phyloP scores from a whole-genome alignment of 2,113 vertebrate genomes.

The Channa argus region DNA sequence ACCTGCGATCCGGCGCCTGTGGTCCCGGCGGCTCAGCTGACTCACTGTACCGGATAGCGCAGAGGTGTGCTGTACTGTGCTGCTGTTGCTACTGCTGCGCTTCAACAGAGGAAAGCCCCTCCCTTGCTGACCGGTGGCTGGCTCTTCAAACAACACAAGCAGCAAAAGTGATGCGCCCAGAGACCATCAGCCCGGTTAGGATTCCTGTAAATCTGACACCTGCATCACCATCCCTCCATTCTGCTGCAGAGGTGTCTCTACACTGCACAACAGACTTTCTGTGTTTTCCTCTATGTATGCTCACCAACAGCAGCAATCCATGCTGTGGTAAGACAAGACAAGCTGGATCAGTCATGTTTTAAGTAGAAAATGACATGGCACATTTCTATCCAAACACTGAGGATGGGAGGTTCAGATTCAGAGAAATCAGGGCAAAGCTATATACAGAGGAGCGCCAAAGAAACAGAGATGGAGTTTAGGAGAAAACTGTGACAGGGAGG shows the following conservation, averaged over 20 bases:
- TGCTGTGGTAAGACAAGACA: conserved; percentile 5
- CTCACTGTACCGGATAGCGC: conserved; percentile 67
- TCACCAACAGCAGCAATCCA: background rate
- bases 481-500: conserved; percentile 13
- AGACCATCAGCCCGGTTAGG: conserved; percentile 31
- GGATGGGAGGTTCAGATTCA: conserved; percentile 9
- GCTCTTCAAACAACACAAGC: conserved; percentile 57
- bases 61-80: conserved; percentile 45
- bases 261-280: conserved; percentile 23
- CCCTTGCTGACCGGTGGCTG: conserved; percentile 66
- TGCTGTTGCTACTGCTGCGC: conserved; percentile 43
- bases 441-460: conserved; percentile 4
- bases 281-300: background rate
- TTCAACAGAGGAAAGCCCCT: conserved; percentile 64
- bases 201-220: conserved; percentile 24
- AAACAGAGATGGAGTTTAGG: background rate
- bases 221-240: conserved; percentile 27
- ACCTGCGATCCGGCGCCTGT: conserved; percentile 12
- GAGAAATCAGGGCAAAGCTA: conserved; percentile 21
- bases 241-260: conserved; percentile 43
- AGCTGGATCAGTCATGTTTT: conserved; percentile 25
- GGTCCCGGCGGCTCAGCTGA: conserved; percentile 67
- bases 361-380: conserved; percentile 39
- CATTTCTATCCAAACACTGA: conserved; percentile 16
- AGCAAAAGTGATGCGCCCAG: conserved; percentile 49